phyloP scores from a whole-genome alignment of 1,140 invertebrate species.

The Eumeta japonica region DNA sequence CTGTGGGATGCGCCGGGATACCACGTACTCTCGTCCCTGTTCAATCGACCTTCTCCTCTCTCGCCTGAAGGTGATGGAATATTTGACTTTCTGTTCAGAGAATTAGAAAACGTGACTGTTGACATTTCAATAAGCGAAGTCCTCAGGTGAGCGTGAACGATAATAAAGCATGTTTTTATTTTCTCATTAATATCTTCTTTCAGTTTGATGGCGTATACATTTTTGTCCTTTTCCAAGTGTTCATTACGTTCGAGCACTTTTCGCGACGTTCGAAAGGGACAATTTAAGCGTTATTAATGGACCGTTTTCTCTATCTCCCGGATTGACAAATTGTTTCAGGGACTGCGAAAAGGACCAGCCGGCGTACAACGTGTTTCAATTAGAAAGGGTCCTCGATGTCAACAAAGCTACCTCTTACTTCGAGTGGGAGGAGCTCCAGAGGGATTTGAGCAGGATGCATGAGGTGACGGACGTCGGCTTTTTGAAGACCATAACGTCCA shows the following conservation, averaged over 20 bases:
- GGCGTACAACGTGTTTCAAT: slow-evolving; percentile 69
- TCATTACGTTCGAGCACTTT: no score
- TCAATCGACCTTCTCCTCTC: slow-evolving; percentile 63
- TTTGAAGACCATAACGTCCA: slow-evolving; percentile 35
- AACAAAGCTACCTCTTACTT: slow-evolving; percentile 61
- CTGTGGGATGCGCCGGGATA: slow-evolving; percentile 63
- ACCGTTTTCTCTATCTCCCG: no score
- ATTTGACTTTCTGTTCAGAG: slow-evolving; percentile 58
- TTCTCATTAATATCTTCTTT: no score
- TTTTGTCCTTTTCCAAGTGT: no score
- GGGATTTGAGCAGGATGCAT: slow-evolving; percentile 51
- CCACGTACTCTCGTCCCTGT: slow-evolving; percentile 57
- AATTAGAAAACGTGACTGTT: slow-evolving; percentile 46
- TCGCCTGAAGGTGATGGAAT: slow-evolving; percentile 57
- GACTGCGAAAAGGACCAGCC: slow-evolving; percentile 69
- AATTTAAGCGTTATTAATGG: no score
- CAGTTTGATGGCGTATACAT: no score
- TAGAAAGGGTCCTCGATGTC: slow-evolving; percentile 65
- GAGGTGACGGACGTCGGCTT: slow-evolving; percentile 34
- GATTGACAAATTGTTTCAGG: slow-evolving; percentile 48
- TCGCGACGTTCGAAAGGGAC: no score
- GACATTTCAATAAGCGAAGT: slow-evolving; percentile 47
- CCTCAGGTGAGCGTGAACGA: slow-evolving; percentile 27
- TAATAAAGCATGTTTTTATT: slow-evolving; percentile 4
- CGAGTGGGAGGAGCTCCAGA: slow-evolving; percentile 61